A percentile compares a stretch with the other conserved stretches of the same genome.
phyloP scores from a whole-genome alignment of 1,140 invertebrate genomes.

The Orussus abietinus region DNA sequence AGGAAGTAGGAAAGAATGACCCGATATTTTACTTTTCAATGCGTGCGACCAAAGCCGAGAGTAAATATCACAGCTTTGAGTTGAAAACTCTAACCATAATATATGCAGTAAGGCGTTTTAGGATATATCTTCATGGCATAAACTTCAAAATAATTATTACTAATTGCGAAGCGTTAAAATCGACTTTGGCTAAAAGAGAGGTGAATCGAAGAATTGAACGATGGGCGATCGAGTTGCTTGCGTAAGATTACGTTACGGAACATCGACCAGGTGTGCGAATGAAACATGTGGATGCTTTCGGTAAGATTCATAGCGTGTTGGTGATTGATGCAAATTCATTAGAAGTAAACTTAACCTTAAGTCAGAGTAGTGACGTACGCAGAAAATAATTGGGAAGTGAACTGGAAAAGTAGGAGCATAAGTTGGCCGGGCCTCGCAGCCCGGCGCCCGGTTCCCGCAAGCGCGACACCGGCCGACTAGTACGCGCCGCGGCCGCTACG shows the following conservation, averaged over 20 bases:
- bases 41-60: conserved; percentile 36
- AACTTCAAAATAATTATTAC: conserved; percentile 16
- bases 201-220: conserved; percentile 16
- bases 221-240: conserved; percentile 20
- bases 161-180: conserved; percentile 13
- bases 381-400: no score
- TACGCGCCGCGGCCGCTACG: no score
- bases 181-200: conserved; percentile 14
- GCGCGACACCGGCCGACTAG: no score
- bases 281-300: conserved; percentile 23
- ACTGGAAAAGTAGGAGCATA: no score
- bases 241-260: conserved; percentile 21
- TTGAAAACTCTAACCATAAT: conserved; percentile 51
- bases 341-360: no score
- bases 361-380: no score
- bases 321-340: conserved; percentile 3
- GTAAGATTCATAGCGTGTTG: conserved; percentile 21
- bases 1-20: conserved; percentile 22
- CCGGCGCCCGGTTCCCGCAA: no score
- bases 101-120: conserved; percentile 46
- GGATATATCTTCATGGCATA: conserved; percentile 27
- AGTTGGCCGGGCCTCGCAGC: no score
- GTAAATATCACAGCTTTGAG: conserved; percentile 43
- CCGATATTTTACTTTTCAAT: conserved; percentile 47
- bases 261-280: conserved; percentile 17